Evolutionary conservation across 2,113 vertebrate genomes (phyloP), one percentile per base, ranked within the genome.

Genomic region (Ondatra zibethicus): DNA sequence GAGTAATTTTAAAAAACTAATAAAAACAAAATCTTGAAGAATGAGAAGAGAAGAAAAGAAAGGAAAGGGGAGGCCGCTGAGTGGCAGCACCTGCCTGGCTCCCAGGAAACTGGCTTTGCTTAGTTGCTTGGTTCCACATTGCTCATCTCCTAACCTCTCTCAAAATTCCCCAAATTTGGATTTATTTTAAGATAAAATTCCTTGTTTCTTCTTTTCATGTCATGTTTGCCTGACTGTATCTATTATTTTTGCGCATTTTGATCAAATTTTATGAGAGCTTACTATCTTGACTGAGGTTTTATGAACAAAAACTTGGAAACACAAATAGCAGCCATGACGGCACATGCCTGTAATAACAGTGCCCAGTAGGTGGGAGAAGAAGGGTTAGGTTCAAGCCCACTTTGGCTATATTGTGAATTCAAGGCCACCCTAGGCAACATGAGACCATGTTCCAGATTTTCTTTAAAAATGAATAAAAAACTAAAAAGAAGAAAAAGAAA

Each of bases 231-330:
- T 88, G 21, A 77, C n/a, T 88, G 1, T 50, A 4, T 63, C 31
- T 86, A 16, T 89, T 97, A 72, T 66, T 95, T 96, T 92, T 87
- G 61, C 42, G 42, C 17, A 45, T 89, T 95, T 86, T 70, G 45
- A 39, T 82, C 73, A 66, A 78, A 75, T 10, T 29, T 66, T 85
- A 63, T 78, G 73, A 31, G 13, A 61, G 13, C 84, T 91, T 84
- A 70, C 29, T 82, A 88, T 93, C 89, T 93, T 95, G 76, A 92
- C 61, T 95, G n/a, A 84, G 55, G 13, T 33, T 72, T 91, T 92
- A 72, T 7, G 75, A 91, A 82, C 3, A 81, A 82, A 89, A 82
- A 52, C 47, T 63, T 45, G 91, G 14, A 42, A 88, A 68, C 2
- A 90, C 88, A 89, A 76, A 23, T 47, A 47, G 2, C 2, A 27